Evolutionary conservation across 2,888 invertebrate species (phyloP), one percentile per base, ranked within the genome.

Genomic region (Xestia c-nigrum): DNA sequence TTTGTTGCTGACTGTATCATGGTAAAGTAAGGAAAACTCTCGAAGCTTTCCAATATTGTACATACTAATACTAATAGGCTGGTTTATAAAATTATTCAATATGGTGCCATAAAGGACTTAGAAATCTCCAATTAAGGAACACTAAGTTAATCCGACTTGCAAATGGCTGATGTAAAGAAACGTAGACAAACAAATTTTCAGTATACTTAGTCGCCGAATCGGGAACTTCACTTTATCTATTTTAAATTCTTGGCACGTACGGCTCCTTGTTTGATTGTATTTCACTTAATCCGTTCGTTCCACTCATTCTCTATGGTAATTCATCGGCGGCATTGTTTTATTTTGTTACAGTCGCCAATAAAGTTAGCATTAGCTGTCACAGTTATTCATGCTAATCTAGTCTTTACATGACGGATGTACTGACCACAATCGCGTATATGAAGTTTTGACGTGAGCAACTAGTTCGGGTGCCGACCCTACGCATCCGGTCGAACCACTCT

Each of bases 301-400:
- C 95, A 95, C 95, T 96, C 93, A 94, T 94, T 95, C 92, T 94
- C 93, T 95, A 96, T 95, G 95, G 94, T 95, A 96, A 96, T 96
- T 96, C 93, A 93, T 94, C 91, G 94, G 88, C 88, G 90, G 93
- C 92, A 94, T 95, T 96, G 95, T 96, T 96, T 96, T 96, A 94
- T 95, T 95, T 94, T 93, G 89, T 90, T 93, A 91, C 89, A 88
- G 85, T 89, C 86, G 85, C 86, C 88, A 89, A 89, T 86, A 81
- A 73, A 86, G 80, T 74, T 78, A 83, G 84, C 86, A 87, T 73
- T 88, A 85, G 87, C 86, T 90, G 81, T 88, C 79, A 72, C 76
- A 70, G 63, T 24, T 47, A 64, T 75, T 47, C 88, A 89, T 76
- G 88, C 88, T 82, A 92, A 82, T 89, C 85, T 90, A 88, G 86